Percentiles rank a stretch among this genome's conserved stretches.
Conservation (phyloP, 2,113 vertebrate genomes). For the Proterorhinus semilunaris region DNA sequence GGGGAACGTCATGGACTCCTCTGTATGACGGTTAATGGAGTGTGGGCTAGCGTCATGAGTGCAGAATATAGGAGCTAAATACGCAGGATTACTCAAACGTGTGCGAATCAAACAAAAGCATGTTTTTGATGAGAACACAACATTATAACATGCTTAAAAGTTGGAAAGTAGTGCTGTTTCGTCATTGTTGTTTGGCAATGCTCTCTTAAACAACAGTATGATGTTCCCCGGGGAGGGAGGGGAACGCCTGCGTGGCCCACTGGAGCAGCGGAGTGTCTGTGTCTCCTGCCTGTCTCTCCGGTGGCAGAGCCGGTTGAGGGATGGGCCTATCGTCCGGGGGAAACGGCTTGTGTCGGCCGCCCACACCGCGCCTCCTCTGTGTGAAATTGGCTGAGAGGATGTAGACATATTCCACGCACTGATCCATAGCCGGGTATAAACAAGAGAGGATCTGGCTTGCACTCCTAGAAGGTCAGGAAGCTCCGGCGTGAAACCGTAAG, state of each 20-base stretch:
- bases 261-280: constrained; percentile 73
- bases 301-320: constrained; percentile 68
- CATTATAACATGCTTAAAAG: background rate
- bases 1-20: no score
- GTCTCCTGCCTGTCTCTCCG: constrained; percentile 62
- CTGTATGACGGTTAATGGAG: no score
- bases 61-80: background rate
- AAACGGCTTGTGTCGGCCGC: constrained; percentile 75
- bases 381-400: constrained; percentile 83
- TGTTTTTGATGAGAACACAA: no score
- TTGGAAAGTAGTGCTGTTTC: constrained; percentile 13
- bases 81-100: no score
- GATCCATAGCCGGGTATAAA: constrained; percentile 82
- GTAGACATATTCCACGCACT: constrained; percentile 84
- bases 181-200: constrained; percentile 20
- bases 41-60: no score
- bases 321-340: constrained; percentile 71
- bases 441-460: constrained; percentile 73
- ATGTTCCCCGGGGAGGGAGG: constrained; percentile 53
- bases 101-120: no score
- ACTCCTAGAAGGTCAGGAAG: constrained; percentile 75
- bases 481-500: constrained; percentile 73
- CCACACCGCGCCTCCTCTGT: constrained; percentile 76
- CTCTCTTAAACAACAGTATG: constrained; percentile 31
- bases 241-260: constrained; percentile 65